Conservation (phyloP, 2,888 invertebrate genomes). For the Odontocerum albicorne region DNA sequence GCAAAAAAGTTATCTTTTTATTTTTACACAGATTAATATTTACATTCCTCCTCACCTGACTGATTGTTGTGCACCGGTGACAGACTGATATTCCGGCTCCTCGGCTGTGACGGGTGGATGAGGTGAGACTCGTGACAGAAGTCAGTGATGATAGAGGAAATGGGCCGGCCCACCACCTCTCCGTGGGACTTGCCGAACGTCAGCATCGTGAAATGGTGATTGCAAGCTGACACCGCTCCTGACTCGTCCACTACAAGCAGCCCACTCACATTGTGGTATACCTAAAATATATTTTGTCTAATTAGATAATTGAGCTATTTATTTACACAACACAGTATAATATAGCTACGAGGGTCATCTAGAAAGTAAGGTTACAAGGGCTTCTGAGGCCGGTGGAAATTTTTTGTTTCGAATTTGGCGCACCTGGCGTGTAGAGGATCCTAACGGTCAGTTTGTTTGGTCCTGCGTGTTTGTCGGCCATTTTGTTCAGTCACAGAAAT, state of each 20-base stretch:
- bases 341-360: too few species aligned
- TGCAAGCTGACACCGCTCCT: constrained; percentile 66
- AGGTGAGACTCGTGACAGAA: constrained; percentile 62
- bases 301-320: too few species aligned
- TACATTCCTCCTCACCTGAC: constrained; percentile 43
- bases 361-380: too few species aligned
- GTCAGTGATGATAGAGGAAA: constrained; percentile 61
- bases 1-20: too few species aligned
- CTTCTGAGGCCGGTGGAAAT: too few species aligned
- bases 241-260: constrained; percentile 63
- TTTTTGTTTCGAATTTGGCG: too few species aligned
- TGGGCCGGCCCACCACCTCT: constrained; percentile 60
- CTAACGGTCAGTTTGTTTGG: too few species aligned
- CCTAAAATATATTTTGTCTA: constrained; percentile 50
- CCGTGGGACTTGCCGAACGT: constrained; percentile 65
- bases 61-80: constrained; percentile 59
- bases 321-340: too few species aligned
- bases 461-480: too few species aligned
- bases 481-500: too few species aligned
- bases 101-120: constrained; percentile 46
- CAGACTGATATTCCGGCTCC: constrained; percentile 57
- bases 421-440: too few species aligned
- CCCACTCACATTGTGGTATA: constrained; percentile 66
- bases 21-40: too few species aligned
- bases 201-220: constrained; percentile 66